These are phyloP conservation scores for Mallotus villosus DNA, from an alignment of 2,797 vertebrate species.

Conservation along the genomic window DNA sequence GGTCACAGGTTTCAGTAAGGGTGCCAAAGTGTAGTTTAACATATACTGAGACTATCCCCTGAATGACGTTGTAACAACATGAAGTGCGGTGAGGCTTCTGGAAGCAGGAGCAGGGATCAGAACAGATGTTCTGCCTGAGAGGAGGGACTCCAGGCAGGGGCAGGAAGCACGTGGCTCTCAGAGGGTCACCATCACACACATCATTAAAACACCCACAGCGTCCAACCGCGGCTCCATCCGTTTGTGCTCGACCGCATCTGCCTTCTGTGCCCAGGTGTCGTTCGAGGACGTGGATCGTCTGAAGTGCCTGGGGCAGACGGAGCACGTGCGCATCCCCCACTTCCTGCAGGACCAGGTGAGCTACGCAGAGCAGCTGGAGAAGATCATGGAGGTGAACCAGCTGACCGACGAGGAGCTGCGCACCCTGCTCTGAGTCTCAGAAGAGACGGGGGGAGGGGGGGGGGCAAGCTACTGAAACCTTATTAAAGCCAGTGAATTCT, in stretches of 20 bases:
- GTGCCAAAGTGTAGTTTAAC: too few species aligned
- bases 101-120: not conserved
- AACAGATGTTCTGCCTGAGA: slow-evolving; percentile 18
- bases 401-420: slow-evolving; percentile 85
- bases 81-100: too few species aligned
- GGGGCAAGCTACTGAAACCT: not conserved
- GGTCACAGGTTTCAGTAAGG: too few species aligned
- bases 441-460: not conserved
- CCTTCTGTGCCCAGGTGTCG: slow-evolving; percentile 75
- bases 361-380: slow-evolving; percentile 85
- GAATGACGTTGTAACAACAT: too few species aligned
- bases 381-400: slow-evolving; percentile 91
- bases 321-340: slow-evolving; percentile 87
- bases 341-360: slow-evolving; percentile 85
- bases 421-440: slow-evolving; percentile 58
- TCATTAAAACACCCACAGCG: not conserved
- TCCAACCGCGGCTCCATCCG: not conserved
- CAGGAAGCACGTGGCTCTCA: not conserved
- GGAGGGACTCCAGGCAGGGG: slow-evolving; percentile 7
- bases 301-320: slow-evolving; percentile 78
- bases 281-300: slow-evolving; percentile 91
- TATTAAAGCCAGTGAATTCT: slow-evolving; percentile 8
- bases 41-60: too few species aligned
- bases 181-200: slow-evolving; percentile 3
- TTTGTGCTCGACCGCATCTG: not conserved